Base-by-base conservation (phyloP, 2,888 invertebrate genomes). In the Deilephila porcellus region DNA sequence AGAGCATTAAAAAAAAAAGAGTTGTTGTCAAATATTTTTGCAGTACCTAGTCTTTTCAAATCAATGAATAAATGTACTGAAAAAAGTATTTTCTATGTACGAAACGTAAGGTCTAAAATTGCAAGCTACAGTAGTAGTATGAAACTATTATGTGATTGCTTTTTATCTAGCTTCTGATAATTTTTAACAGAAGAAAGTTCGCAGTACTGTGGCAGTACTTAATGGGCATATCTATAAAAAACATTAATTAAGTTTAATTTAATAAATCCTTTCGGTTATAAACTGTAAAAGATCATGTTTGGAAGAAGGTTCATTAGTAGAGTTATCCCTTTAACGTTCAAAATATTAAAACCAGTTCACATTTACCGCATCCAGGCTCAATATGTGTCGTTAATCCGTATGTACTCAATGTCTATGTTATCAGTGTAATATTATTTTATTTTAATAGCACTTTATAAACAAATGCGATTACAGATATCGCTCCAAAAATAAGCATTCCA, bases 221-320 rank as follows among this genome's bases (percentile, higher is more conserved):
- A 7, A 11, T 8, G 14, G 3, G 45, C 45, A 1, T 45, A 11
- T 45, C 45, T 3, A 14, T 45, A 3, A 45, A 2, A 3, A 14
- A 45, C 11, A 45, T 14, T 14, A 45, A 45, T 5, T 25, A 29
- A 60, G 8, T 60, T 0, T 60, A 29, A 29, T 20, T n/a, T 20
- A 32, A 32, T 32, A 32, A 32, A 32, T 32, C 32, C 5, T 32
- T 60, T 20, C 8, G 29, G 11, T 32, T 5, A 72, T 64, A 7
- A 14, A 62, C 4, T 19, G 5, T 17, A 32, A 32, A 63, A 25
- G 17, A 67, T 34, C 56, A 72, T 72, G 72, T 67, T 72, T 25
- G 19, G 34, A 72, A 64, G 59, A 34, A 20, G 37, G 29, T n/a
- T 74, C 0, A 11, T 73, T 59, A 67, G 72, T 53, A 63, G 71